Conservation (phyloP, 2,797 vertebrate species). For the Strix occidentalis region DNA sequence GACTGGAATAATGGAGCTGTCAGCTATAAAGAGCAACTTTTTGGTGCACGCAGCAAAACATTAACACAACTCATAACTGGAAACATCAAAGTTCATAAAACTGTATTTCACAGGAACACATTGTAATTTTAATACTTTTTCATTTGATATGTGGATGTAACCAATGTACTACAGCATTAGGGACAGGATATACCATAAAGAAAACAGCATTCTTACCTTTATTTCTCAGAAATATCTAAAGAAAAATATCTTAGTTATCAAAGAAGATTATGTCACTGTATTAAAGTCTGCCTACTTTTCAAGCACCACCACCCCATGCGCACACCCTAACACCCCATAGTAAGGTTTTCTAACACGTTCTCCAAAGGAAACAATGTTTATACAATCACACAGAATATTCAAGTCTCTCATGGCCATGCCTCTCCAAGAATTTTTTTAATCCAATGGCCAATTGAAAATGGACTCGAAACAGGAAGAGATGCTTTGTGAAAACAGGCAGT, state of each 20-base stretch:
- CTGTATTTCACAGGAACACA: not conserved
- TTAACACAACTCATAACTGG: not conserved
- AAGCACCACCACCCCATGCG: not conserved
- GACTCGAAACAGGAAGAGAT: not conserved
- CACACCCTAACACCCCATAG: not conserved
- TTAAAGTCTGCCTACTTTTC: not conserved
- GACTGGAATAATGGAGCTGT: not conserved
- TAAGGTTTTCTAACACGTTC: not conserved
- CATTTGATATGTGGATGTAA: not conserved
- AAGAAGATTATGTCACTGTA: not conserved
- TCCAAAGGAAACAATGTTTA: not conserved
- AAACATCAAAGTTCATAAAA: not conserved
- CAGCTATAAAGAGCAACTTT: not conserved
- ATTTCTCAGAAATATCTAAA: not conserved
- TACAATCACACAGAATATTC: not conserved
- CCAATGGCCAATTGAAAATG: not conserved
- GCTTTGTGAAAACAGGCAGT: not conserved
- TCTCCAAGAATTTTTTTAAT: not conserved
- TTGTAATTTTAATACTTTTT: not conserved
- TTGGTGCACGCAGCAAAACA: not conserved
- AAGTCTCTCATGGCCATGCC: not conserved
- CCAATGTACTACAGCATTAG: not conserved
- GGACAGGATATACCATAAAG: not conserved
- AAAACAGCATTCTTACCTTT: not conserved
- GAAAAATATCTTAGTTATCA: not conserved